phyloP scores from a whole-genome alignment of 1,140 invertebrate species.

The Ganaspis sp. region DNA sequence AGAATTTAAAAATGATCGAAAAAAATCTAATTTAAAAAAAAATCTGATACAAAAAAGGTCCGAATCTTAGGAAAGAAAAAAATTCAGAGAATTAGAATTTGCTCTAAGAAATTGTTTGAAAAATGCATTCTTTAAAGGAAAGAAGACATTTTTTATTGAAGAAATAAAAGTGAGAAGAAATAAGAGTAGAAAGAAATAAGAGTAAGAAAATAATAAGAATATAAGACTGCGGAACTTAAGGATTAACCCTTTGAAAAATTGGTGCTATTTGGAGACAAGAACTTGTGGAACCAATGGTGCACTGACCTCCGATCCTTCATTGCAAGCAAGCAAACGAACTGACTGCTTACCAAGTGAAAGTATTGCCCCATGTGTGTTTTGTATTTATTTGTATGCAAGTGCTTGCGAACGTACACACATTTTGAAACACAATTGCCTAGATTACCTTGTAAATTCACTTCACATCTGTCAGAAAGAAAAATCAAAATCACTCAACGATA shows the following conservation, averaged over 20 bases:
- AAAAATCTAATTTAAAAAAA: too few relatives aligned
- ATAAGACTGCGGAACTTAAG: too few relatives aligned
- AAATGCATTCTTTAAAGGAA: too few relatives aligned
- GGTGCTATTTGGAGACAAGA: neutral
- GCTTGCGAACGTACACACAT: neutral
- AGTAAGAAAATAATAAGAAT: too few relatives aligned
- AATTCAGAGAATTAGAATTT: too few relatives aligned
- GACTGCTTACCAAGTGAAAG: conserved; percentile 25
- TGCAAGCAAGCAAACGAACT: conserved; percentile 13
- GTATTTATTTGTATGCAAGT: conserved; percentile 2
- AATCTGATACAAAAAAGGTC: too few relatives aligned
- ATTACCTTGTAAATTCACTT: neutral
- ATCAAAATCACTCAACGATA: neutral
- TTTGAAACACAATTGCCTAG: neutral
- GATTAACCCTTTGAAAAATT: neutral
- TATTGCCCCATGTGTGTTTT: conserved; percentile 21
- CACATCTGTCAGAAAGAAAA: neutral
- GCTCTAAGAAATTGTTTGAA: too few relatives aligned
- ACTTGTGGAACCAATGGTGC: conserved; percentile 5
- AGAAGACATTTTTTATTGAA: too few relatives aligned
- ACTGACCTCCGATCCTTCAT: conserved; percentile 21
- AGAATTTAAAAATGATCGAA: too few relatives aligned
- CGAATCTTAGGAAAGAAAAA: too few relatives aligned
- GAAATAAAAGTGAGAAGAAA: too few relatives aligned
- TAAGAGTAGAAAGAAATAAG: neutral